Percentiles rank a stretch among this genome's conserved stretches.
phyloP scores from a whole-genome alignment of 2,113 vertebrate species.

The Oreochromis spilurus region DNA sequence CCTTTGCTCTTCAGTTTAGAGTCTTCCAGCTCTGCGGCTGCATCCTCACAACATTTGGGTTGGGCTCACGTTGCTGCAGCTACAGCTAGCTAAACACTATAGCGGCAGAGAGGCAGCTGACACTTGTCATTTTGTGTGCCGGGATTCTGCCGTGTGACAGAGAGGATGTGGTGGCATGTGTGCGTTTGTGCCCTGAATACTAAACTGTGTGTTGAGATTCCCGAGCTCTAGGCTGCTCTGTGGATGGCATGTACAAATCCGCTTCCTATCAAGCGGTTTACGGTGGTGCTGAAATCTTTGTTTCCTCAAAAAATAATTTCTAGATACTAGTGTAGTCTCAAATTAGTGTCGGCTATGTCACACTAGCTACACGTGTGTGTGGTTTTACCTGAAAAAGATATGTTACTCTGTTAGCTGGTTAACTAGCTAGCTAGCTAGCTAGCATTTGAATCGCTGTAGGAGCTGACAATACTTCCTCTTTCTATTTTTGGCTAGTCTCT shows the following conservation, averaged over 20 bases:
- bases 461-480: background rate
- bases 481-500: too few relatives aligned
- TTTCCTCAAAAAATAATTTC: background rate
- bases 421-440: background rate
- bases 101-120: constrained; percentile 10
- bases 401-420: background rate
- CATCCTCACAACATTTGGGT: background rate
- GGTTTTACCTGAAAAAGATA: background rate
- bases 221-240: background rate
- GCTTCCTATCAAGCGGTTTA: background rate
- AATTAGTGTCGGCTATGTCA: background rate
- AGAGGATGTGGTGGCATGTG: constrained; percentile 14
- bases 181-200: constrained; percentile 29
- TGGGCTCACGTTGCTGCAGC: background rate
- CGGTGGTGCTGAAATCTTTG: background rate
- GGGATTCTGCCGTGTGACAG: constrained; percentile 11
- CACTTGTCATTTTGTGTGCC: background rate
- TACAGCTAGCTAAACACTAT: constrained; percentile 17
- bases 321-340: background rate
- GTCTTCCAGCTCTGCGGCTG: background rate
- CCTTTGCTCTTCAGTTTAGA: background rate
- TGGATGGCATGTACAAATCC: background rate
- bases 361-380: background rate
- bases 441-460: fast-evolving
- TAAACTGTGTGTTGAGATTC: constrained; percentile 10